phyloP scores from a whole-genome alignment of 2,797 vertebrate species.

The Micrastur ruficollis region DNA sequence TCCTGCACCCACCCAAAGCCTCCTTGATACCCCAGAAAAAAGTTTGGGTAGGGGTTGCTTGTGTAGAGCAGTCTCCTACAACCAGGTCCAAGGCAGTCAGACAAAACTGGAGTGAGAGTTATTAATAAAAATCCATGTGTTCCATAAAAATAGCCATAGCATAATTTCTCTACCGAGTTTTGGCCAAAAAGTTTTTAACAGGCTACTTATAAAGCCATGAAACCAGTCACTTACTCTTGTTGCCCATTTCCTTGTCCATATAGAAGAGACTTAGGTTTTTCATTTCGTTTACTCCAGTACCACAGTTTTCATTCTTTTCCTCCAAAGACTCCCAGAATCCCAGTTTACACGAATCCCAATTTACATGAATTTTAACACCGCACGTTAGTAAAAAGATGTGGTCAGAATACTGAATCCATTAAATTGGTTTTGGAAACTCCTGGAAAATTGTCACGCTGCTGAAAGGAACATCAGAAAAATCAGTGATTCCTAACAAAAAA shows the following conservation, averaged over 20 bases:
- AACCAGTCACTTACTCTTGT: neutral
- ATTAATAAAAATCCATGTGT: neutral
- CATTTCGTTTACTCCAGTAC: neutral
- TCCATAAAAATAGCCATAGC: neutral
- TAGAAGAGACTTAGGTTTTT: neutral
- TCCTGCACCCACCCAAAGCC: neutral
- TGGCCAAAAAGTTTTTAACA: neutral
- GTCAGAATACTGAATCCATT: neutral
- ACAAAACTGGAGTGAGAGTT: neutral
- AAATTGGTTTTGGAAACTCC: neutral
- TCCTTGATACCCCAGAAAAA: neutral
- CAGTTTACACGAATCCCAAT: neutral
- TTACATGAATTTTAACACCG: neutral
- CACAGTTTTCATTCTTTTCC: neutral
- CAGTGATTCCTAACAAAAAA: neutral
- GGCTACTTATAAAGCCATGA: neutral
- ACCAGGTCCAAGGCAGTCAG: neutral
- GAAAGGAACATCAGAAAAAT: neutral
- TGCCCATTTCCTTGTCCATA: fast-evolving
- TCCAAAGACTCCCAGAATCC: neutral
- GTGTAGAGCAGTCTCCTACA: neutral
- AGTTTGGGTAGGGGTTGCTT: fast-evolving
- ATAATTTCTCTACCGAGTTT: neutral
- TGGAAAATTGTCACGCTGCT: neutral
- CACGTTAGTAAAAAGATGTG: neutral